Evolutionary conservation across 1,140 invertebrate species (phyloP).

Genomic region (Zophobas morio): DNA sequence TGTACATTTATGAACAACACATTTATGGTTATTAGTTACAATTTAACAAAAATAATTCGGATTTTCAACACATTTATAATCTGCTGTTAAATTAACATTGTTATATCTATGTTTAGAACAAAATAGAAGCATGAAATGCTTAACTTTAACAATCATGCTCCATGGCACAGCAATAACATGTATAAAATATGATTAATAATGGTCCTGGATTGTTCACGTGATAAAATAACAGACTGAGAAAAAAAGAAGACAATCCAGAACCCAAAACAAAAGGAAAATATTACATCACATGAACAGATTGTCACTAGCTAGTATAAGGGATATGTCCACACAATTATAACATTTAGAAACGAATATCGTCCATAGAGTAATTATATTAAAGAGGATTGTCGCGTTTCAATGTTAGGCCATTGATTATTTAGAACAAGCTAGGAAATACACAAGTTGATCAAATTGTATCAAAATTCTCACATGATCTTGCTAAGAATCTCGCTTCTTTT

Average conservation of each 20-base stretch:
- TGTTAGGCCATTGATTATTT: slow-evolving; percentile 65
- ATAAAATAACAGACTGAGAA: background rate
- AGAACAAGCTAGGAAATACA: slow-evolving; percentile 60
- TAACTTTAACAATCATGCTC: slow-evolving; percentile 52
- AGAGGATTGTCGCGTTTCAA: slow-evolving; percentile 65
- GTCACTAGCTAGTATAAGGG: slow-evolving; percentile 59
- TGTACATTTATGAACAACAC: slow-evolving; percentile 63
- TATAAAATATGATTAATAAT: slow-evolving; percentile 41
- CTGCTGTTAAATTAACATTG: slow-evolving; percentile 48
- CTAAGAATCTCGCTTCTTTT: slow-evolving; percentile 42
- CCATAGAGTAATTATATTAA: slow-evolving; percentile 51
- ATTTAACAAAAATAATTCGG: slow-evolving; percentile 64
- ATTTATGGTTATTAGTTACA: slow-evolving; percentile 60
- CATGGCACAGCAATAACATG: slow-evolving; percentile 54
- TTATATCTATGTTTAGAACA: slow-evolving; percentile 51
- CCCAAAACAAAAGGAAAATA: slow-evolving; percentile 44
- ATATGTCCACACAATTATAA: slow-evolving; percentile 61
- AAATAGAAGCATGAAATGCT: slow-evolving; percentile 47
- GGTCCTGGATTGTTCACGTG: slow-evolving; percentile 14
- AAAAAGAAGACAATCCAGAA: slow-evolving; percentile 19
- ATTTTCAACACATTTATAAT: slow-evolving; percentile 55
- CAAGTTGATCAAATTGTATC: slow-evolving; percentile 51
- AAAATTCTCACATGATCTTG: slow-evolving; percentile 49
- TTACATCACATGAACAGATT: slow-evolving; percentile 60
- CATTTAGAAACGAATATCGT: slow-evolving; percentile 53